Percentiles rank a stretch among this genome's conserved stretches.
Conservation (phyloP, 2,797 vertebrate genomes). For the Sciurus carolinensis region DNA sequence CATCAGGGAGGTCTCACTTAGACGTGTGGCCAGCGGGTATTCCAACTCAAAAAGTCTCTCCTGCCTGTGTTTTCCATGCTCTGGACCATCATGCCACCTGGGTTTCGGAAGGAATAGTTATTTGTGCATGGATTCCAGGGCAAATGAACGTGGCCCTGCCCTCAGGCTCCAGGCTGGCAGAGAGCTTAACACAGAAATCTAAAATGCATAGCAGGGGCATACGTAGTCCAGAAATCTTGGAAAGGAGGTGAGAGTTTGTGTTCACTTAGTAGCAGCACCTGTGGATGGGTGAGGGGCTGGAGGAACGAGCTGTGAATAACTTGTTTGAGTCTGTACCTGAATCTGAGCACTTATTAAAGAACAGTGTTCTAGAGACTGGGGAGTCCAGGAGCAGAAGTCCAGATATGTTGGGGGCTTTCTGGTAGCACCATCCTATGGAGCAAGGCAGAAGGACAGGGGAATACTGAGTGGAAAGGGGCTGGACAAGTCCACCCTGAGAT, state of each 20-base stretch:
- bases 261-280: neutral
- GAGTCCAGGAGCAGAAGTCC: too few relatives aligned
- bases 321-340: too few relatives aligned
- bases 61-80: too few relatives aligned
- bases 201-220: accelerated
- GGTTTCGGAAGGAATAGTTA: neutral
- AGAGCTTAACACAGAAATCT: neutral
- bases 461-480: neutral
- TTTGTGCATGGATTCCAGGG: neutral
- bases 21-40: accelerated
- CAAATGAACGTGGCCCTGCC: neutral
- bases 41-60: neutral
- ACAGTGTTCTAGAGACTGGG: neutral
- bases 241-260: too few relatives aligned
- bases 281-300: neutral
- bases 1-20: neutral
- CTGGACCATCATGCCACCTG: too few relatives aligned
- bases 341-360: too few relatives aligned
- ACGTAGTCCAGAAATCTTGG: neutral
- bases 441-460: neutral
- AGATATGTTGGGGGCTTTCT: neutral
- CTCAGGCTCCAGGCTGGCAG: neutral
- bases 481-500: neutral
- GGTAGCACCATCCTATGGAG: too few relatives aligned
- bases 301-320: neutral